Evolutionary conservation across 2,888 invertebrate genomes (phyloP).

Genomic region (Epinotia nisella): DNA sequence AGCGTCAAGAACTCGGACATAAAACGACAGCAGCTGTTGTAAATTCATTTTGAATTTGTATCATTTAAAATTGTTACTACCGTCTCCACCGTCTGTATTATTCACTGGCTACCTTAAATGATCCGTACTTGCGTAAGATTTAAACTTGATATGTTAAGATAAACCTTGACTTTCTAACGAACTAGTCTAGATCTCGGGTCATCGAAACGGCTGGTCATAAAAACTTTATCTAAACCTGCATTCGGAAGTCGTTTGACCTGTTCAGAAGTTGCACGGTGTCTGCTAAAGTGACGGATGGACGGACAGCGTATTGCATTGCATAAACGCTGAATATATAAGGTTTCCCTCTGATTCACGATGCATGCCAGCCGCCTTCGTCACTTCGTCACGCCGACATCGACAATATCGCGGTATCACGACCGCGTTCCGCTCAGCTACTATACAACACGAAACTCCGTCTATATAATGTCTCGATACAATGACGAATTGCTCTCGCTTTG

Average conservation of each 20-base stretch:
- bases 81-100: not conserved
- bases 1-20: slow-evolving; percentile 29
- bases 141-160: slow-evolving; percentile 35
- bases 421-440: slow-evolving; percentile 59
- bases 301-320: slow-evolving; percentile 77
- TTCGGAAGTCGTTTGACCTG: slow-evolving; percentile 54
- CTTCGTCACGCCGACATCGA: slow-evolving; percentile 78
- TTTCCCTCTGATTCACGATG: slow-evolving; percentile 83
- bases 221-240: slow-evolving; percentile 48
- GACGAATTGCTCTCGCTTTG: slow-evolving; percentile 61
- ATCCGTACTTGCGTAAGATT: slow-evolving; percentile 16
- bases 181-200: slow-evolving; percentile 40
- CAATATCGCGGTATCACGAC: slow-evolving; percentile 74
- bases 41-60: slow-evolving; percentile 25
- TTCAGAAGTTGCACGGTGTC: slow-evolving; percentile 66
- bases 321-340: slow-evolving; percentile 80
- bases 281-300: slow-evolving; percentile 72
- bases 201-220: slow-evolving; percentile 33
- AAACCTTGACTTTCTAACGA: slow-evolving; percentile 41
- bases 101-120: not conserved
- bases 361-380: slow-evolving; percentile 82
- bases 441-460: slow-evolving; percentile 64
- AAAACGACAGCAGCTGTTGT: slow-evolving; percentile 36
- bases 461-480: slow-evolving; percentile 66
- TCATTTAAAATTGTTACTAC: slow-evolving; percentile 12